Evolutionary conservation across 2,888 invertebrate genomes (phyloP), one percentile per base, ranked within the genome.

Genomic region (Drosophila leonis): DNA sequence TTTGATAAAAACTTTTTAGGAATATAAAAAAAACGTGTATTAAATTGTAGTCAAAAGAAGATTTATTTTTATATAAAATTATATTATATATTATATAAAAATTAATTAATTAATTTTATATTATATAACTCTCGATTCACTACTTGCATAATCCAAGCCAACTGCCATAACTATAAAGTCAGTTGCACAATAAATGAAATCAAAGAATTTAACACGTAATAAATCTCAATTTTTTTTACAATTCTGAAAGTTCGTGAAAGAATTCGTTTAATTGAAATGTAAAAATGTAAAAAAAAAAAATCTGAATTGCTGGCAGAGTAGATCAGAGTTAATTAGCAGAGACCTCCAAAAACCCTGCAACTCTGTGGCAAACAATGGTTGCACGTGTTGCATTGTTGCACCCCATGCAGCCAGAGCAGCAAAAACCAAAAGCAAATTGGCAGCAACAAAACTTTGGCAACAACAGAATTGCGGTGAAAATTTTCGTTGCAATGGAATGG

Each of bases 381-480:
- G 55, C 44, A 42, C 55, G 63, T 54, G 61, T 37, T 57, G 24
- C 55, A 74, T 74, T 74, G 61, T 75, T 51, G 42, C 60, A 42
- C 31, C 46, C 18, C 9, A 48, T 55, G 41, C 31, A 3, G 24
- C 44, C 24, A 44, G 37, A 61, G 51, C 46, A 15, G 49, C 52
- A 48, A 44, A 62, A 27, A 15, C 56, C 27, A 48, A 62, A 24
- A 62, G 7, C 4, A 78, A 77, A 77, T 76, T 76, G 75, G 63
- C 70, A 61, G 24, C 49, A 60, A 33, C 56, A 67, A 42, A 51
- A 51, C 57, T 57, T 68, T 61, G 67, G 64, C 63, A 72, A 72
- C 76, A 82, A 84, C 80, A 73, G 73, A 70, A 80, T 82, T 82
- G 83, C 66, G 82, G 83, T 82, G 80, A 83, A 87, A 82, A 49